Base-by-base conservation (phyloP, 1,140 invertebrate species). In the Galleria mellonella region DNA sequence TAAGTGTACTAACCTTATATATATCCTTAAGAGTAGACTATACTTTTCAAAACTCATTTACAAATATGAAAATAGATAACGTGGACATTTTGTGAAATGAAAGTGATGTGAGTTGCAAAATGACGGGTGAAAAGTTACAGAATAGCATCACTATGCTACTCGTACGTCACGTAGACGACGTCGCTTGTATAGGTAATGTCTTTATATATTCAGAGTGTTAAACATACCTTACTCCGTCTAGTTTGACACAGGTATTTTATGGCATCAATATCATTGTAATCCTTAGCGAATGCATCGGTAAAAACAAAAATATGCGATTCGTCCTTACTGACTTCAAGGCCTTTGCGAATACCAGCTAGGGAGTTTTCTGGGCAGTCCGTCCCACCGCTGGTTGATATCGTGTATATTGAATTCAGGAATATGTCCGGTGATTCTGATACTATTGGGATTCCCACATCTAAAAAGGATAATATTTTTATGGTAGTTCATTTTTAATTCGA, bases 361-460 rank as follows among this genome's bases (percentile, higher is more conserved):
- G 89, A 87, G 77, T 90, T 89, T 69, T 92, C 91, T 0, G 90
- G 90, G 72, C 91, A 92, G 41, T 91, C 90, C 0, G 86, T 84
- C 7, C 90, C 90, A 9, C 89, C 90, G 32, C 85, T 83, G 0
- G 89, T 86, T 48, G 86, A 86, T 4, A 91, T 56, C 9, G 82
- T 63, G 3, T 82, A 71, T 4, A 92, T 54, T 14, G 83, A 67
- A 32, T 62, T 37, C n/a, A 71, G 4, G 0, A 77, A 30, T 1
- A 47, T 37, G 0, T 50, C 32, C 1, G 56, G 51, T 14, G 45
- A 51, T 8, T 28, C 1, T 0, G 49, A 46, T 30, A 48, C 29
- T 10, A 56, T 9, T 30, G 65, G 48, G 9, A 47, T 29, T 3
- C 55, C 48, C 6, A 63, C 47, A 36, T 54, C 68, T 72, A 37